Evolutionary conservation across 2,888 invertebrate species (phyloP).

Genomic region (Malacosoma neustria): DNA sequence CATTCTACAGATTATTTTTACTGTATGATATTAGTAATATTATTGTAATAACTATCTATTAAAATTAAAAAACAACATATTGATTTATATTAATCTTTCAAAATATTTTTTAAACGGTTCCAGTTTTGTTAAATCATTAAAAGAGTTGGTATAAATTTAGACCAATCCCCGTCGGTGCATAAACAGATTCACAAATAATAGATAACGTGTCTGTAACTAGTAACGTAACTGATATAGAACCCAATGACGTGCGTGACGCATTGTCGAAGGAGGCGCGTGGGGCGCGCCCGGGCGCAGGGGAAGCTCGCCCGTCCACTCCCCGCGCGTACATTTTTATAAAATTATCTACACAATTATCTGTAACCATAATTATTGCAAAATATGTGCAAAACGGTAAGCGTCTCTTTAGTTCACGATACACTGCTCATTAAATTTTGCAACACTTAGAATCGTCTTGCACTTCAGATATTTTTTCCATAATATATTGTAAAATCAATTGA

Average conservation of each 20-base stretch:
- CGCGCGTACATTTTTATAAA: slow-evolving; percentile 33
- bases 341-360: slow-evolving; percentile 58
- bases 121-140: neutral
- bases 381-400: slow-evolving; percentile 71
- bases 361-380: slow-evolving; percentile 67
- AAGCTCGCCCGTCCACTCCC: slow-evolving; percentile 38
- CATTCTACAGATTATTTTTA: no score
- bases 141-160: neutral
- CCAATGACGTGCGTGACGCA: slow-evolving; percentile 11
- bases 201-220: slow-evolving; percentile 9
- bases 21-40: no score
- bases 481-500: slow-evolving; percentile 49
- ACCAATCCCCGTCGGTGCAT: neutral
- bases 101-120: slow-evolving; percentile 12
- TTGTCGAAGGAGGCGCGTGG: slow-evolving; percentile 17
- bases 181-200: neutral
- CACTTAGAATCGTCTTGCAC: slow-evolving; percentile 59
- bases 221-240: slow-evolving; percentile 21
- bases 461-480: slow-evolving; percentile 43
- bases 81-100: no score
- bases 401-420: slow-evolving; percentile 66
- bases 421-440: slow-evolving; percentile 61
- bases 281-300: slow-evolving; percentile 42
- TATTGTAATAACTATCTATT: no score
- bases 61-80: no score